Base-by-base conservation (phyloP, 2,797 vertebrate genomes). In the Gymnopithys bicolor region DNA sequence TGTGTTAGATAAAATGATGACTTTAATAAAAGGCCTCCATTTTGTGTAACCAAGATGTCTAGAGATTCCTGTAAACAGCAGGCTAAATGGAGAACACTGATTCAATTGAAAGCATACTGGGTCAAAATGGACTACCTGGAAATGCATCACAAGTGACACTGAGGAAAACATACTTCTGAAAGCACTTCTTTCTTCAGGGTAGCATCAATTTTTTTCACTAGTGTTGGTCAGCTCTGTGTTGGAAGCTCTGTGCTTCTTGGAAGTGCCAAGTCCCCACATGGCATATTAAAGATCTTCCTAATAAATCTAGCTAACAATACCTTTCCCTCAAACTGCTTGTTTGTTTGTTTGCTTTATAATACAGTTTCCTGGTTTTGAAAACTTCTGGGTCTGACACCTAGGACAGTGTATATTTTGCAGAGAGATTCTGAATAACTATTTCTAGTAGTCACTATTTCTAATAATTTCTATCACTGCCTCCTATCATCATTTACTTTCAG, bases 271-370 rank as follows among this genome's bases (percentile, higher is more conserved):
- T 51, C 5, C 11, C 87, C 93, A 94, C 94, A 93, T 81, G 92
- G 96, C n/a, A 66, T 48, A 87, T 82, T 93, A 78, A 90, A 97
- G 85, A 91, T 82, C 45, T 84, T 84, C 49, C 35, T 95, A 96
- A 97, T 96, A 97, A 97, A 97, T 96, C 66, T 87, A 84, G 73
- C 67, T 96, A 97, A 97, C 59, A 74, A 96, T 93, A 48, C 48
- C 51, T 90, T 96, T 95, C 62, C 75, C 89, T 94, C 92, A 94
- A 97, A 77, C 62, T 81, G 58, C 70, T 84, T 78, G 46, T 41
- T 84, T 66, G 35, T 37, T 62, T 87, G 24, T 80, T 96, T 94
- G 69, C 88, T 94, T 89, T 88, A 68, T 73, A 93, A 94, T 69
- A 85, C 13, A 81, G 16, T 94, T 95, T 96, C 62, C 83, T 96